These are phyloP conservation scores for Taenioides sp. DNA, from an alignment of 2,797 vertebrate species.

Conservation along the genomic window DNA sequence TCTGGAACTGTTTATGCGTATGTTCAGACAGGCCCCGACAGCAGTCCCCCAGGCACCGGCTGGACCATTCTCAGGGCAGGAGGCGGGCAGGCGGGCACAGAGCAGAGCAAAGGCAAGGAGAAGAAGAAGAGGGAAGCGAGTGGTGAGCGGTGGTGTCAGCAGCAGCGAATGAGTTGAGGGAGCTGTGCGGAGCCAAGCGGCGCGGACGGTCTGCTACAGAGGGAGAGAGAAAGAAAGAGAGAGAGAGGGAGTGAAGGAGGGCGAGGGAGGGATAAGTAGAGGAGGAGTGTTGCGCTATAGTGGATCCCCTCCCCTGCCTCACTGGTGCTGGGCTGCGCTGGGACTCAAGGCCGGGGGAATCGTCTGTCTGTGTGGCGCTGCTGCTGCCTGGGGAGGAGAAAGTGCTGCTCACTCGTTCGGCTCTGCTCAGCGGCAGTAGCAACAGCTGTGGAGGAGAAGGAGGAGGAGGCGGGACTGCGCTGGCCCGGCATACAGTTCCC, in stretches of 20 bases:
- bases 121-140: slow-evolving; percentile 69
- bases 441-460: slow-evolving; percentile 71
- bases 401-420: slow-evolving; percentile 58
- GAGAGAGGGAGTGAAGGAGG: slow-evolving; percentile 48
- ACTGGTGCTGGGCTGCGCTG: slow-evolving; percentile 53
- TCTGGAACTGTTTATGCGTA: slow-evolving; percentile 66
- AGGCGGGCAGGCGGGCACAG: slow-evolving; percentile 54
- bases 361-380: slow-evolving; percentile 53
- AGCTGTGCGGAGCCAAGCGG: slow-evolving; percentile 67
- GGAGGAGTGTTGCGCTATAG: slow-evolving; percentile 65
- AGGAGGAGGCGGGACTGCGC: slow-evolving; percentile 52
- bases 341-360: slow-evolving; percentile 55
- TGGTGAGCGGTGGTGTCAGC: slow-evolving; percentile 70
- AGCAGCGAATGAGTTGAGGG: slow-evolving; percentile 70
- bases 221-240: slow-evolving; percentile 42
- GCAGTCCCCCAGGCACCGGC: slow-evolving; percentile 83
- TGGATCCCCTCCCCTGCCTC: slow-evolving; percentile 71
- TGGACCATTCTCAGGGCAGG: slow-evolving; percentile 76
- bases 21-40: slow-evolving; percentile 81
- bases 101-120: slow-evolving; percentile 67
- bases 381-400: slow-evolving; percentile 56
- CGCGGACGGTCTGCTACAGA: slow-evolving; percentile 36
- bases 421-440: slow-evolving; percentile 70
- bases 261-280: slow-evolving; percentile 38
- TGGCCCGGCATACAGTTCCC: slow-evolving; percentile 60